These are phyloP conservation scores for Pristiophorus japonicus DNA, from an alignment of 2,113 vertebrate genomes.

Conservation along the genomic window DNA sequence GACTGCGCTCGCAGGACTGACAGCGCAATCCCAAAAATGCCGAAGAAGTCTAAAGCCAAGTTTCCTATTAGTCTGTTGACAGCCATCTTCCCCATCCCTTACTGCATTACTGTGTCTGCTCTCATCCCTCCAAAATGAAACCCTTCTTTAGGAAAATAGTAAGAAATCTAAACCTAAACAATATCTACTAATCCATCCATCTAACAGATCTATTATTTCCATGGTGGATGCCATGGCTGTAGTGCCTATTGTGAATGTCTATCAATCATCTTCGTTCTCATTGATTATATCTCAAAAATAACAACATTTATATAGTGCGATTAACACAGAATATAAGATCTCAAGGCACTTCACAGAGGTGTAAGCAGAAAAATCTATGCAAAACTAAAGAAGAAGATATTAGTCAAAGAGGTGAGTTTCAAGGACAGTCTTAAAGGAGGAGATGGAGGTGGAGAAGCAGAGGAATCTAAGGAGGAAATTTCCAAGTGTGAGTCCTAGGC, in stretches of 20 bases:
- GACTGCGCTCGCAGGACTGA: constrained; percentile 44
- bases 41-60: constrained; percentile 40
- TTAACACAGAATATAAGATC: neutral
- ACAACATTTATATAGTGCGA: neutral
- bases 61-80: constrained; percentile 39
- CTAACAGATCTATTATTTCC: neutral
- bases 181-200: neutral
- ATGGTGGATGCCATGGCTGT: neutral
- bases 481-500: neutral
- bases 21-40: constrained; percentile 41
- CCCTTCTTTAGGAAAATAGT: neutral
- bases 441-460: neutral
- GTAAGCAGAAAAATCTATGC: neutral
- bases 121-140: neutral
- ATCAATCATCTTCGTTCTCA: neutral
- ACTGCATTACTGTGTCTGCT: neutral
- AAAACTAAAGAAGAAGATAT: neutral
- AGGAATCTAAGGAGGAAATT: neutral
- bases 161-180: neutral
- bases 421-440: neutral
- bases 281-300: neutral
- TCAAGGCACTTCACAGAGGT: neutral
- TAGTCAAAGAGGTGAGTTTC: neutral
- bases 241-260: neutral
- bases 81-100: constrained; percentile 16